Evolutionary conservation across 2,888 invertebrate genomes (phyloP).

Genomic region (Nomada hirtipes): DNA sequence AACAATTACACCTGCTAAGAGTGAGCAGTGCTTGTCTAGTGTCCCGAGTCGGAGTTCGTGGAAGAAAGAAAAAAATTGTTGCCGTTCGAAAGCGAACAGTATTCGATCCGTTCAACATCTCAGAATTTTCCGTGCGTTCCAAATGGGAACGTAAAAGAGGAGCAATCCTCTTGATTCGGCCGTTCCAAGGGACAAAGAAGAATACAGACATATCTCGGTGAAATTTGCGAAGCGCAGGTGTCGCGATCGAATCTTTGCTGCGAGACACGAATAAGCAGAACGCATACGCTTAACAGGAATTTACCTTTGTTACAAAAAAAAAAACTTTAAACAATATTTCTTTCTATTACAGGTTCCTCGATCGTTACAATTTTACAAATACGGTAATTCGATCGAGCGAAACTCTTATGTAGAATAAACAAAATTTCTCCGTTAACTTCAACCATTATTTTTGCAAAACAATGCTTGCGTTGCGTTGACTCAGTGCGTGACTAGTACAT

Average conservation of each 20-base stretch:
- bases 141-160: not conserved
- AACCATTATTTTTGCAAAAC: constrained; percentile 10
- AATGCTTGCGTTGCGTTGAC: constrained; percentile 27
- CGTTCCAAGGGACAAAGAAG: not conserved
- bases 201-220: too few species aligned
- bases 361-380: constrained; percentile 20
- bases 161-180: not conserved
- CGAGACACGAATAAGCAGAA: constrained; percentile 1
- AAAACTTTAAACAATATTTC: constrained; percentile 19
- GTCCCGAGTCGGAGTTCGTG: not conserved
- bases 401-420: not conserved
- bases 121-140: not conserved
- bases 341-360: constrained; percentile 5
- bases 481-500: constrained; percentile 71
- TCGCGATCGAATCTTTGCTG: not conserved
- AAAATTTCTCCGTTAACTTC: not conserved
- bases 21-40: not conserved
- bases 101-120: not conserved
- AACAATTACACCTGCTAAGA: constrained; percentile 2
- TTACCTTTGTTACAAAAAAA: constrained; percentile 12
- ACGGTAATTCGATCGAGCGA: not conserved
- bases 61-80: not conserved
- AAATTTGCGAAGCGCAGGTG: not conserved
- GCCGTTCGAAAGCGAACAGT: too few species aligned
- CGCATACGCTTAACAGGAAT: constrained; percentile 17